Conservation (phyloP, 2,888 invertebrate genomes). For the Drosophila subsilvestris region DNA sequence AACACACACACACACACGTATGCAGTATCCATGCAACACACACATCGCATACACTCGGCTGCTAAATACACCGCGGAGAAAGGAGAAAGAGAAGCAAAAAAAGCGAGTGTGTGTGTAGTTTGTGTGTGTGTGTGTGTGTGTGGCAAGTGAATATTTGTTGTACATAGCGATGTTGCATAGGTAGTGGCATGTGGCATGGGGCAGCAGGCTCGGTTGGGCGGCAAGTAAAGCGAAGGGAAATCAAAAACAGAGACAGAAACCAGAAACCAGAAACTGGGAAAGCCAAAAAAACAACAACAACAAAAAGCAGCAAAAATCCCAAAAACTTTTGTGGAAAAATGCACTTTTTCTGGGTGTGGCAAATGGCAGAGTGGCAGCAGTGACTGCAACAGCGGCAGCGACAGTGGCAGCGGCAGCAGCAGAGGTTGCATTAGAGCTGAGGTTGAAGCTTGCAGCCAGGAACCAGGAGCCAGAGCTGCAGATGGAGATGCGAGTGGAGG, state of each 20-base stretch:
- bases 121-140: slow-evolving; percentile 38
- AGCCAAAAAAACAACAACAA: slow-evolving; percentile 23
- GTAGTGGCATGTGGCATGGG: slow-evolving; percentile 23
- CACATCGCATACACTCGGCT: background rate
- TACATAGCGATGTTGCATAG: slow-evolving; percentile 53
- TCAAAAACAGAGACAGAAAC: slow-evolving; percentile 59
- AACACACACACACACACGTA: slow-evolving; percentile 2
- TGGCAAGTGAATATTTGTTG: slow-evolving; percentile 72
- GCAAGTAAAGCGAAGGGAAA: slow-evolving; percentile 54
- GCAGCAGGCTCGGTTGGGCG: slow-evolving; percentile 19
- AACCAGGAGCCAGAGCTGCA: slow-evolving; percentile 46
- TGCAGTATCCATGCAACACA: background rate
- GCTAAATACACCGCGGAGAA: background rate
- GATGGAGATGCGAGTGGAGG: slow-evolving; percentile 28
- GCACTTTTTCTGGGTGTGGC: slow-evolving; percentile 83
- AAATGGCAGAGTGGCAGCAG: slow-evolving; percentile 53
- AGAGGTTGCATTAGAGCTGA: slow-evolving; percentile 67
- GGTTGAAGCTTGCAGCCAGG: slow-evolving; percentile 31
- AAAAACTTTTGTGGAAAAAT: slow-evolving; percentile 78
- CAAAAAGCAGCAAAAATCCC: slow-evolving; percentile 55
- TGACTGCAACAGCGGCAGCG: slow-evolving; percentile 35
- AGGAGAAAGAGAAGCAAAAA: background rate
- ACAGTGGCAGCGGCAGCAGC: slow-evolving; percentile 22
- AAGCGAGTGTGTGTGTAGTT: background rate
- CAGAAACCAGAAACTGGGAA: slow-evolving; percentile 11